Evolutionary conservation across 2,113 vertebrate genomes (phyloP).

Genomic region (Hypanus sabinus): DNA sequence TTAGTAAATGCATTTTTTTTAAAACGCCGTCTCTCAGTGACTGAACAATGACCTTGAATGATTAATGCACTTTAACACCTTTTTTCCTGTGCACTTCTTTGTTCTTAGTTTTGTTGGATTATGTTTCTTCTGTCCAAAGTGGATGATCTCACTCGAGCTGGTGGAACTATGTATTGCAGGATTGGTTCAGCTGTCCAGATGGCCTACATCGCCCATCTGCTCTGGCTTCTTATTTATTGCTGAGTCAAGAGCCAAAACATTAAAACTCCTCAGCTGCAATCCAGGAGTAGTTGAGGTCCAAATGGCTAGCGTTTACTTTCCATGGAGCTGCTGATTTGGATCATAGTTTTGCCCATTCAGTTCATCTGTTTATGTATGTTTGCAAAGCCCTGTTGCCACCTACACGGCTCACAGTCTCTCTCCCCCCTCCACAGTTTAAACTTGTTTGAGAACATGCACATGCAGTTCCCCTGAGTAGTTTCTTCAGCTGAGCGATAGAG

Average conservation of each 20-base stretch:
- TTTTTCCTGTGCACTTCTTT: neutral
- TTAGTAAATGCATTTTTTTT: neutral
- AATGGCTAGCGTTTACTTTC: no score
- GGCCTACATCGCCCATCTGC: no score
- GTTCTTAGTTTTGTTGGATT: neutral
- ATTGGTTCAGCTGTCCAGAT: no score
- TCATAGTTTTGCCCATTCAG: neutral
- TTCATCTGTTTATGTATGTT: neutral
- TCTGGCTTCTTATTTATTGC: no score
- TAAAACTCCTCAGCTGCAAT: no score
- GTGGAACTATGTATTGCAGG: neutral
- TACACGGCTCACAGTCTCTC: neutral
- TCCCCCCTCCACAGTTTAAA: neutral
- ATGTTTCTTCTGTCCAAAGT: neutral
- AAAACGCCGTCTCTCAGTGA: neutral
- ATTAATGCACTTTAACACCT: neutral
- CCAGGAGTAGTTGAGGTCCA: no score
- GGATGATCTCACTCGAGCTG: neutral
- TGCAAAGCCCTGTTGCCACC: neutral
- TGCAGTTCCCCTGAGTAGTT: neutral
- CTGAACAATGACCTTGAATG: neutral
- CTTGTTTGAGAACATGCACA: neutral
- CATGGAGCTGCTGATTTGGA: no score
- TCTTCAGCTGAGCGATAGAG: neutral
- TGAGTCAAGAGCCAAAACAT: no score